A percentile compares a stretch with the other conserved stretches of the same genome.
These are phyloP conservation scores for Nemurella pictetii DNA, from an alignment of 2,888 invertebrate genomes.

Conservation along the genomic window DNA sequence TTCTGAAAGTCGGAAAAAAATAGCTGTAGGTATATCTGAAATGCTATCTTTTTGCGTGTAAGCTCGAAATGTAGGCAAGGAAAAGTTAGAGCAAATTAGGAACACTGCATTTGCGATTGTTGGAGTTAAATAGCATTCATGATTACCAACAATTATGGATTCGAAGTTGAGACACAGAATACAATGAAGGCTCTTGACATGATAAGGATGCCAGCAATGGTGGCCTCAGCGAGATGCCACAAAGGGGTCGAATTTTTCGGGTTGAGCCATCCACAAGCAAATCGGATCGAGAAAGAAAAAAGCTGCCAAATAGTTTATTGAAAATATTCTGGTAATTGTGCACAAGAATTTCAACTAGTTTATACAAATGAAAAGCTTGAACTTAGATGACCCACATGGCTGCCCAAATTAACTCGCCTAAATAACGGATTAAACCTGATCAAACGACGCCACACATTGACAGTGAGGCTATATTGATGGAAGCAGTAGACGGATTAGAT, in stretches of 20 bases:
- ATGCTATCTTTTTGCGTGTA: no score
- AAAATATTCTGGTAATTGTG: neutral
- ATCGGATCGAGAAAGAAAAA: neutral
- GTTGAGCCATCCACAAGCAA: neutral
- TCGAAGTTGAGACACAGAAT: neutral
- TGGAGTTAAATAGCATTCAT: no score
- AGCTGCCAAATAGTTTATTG: neutral
- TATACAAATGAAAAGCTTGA: neutral
- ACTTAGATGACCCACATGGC: neutral
- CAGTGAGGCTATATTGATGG: neutral
- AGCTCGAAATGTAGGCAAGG: no score
- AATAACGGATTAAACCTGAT: neutral
- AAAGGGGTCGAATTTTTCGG: neutral
- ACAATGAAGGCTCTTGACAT: neutral
- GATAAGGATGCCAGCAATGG: neutral
- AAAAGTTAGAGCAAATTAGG: no score
- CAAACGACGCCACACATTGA: neutral
- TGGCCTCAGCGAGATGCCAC: neutral
- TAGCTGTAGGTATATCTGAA: neutral
- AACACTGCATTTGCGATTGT: no score
- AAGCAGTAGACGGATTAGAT: neutral
- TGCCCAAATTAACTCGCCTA: neutral
- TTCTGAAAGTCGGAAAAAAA: neutral
- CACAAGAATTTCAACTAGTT: neutral
- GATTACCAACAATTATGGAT: no score